These are phyloP conservation scores for Clarias batrachus DNA, from an alignment of 2,113 vertebrate genomes.

Conservation along the genomic window DNA sequence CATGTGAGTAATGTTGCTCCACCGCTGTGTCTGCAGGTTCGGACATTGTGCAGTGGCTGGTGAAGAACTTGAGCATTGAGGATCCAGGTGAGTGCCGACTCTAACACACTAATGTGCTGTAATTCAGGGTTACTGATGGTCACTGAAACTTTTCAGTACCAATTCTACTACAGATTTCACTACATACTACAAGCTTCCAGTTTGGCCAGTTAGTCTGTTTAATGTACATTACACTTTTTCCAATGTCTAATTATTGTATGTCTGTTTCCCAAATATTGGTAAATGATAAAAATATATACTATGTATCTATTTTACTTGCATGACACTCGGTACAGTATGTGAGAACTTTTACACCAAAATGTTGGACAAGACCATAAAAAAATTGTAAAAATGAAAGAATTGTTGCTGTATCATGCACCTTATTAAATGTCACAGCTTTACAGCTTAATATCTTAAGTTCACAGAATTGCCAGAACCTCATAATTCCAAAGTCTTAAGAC, in stretches of 20 bases:
- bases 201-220: not conserved
- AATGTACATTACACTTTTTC: not conserved
- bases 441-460: not conserved
- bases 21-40: constrained; percentile 78
- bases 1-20: not conserved
- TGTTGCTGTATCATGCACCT: not conserved
- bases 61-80: constrained; percentile 94
- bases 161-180: not conserved
- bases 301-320: not conserved
- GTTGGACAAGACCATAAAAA: not conserved
- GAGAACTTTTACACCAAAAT: not conserved
- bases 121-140: not conserved
- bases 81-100: constrained; percentile 84
- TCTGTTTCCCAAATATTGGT: not conserved
- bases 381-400: not conserved
- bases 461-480: not conserved
- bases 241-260: not conserved
- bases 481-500: not conserved
- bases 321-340: not conserved
- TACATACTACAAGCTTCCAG: not conserved
- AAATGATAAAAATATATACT: not conserved
- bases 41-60: constrained; percentile 97
- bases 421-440: not conserved
- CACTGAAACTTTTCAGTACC: not conserved
- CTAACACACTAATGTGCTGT: not conserved